Evolutionary conservation across 2,888 invertebrate genomes (phyloP).

Genomic region (Calliphora vomitoria): DNA sequence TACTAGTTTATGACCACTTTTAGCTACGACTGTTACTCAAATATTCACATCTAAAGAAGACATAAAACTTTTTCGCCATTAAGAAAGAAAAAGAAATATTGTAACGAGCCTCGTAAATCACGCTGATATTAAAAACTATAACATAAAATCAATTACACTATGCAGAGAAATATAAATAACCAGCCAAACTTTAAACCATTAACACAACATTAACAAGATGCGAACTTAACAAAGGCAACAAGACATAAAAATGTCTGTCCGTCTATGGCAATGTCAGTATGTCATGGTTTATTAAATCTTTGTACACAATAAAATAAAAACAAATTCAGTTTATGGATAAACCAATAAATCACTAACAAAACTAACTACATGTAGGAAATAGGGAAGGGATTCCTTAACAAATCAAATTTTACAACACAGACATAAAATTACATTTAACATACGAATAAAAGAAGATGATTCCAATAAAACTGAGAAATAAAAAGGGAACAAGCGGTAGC

Average conservation of each 20-base stretch:
- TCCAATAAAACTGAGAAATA: constrained; percentile 15
- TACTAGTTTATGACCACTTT: too few relatives aligned
- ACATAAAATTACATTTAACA: neutral
- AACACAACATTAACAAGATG: too few relatives aligned
- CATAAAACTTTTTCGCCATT: too few relatives aligned
- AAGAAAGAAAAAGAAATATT: too few relatives aligned
- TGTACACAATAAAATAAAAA: neutral
- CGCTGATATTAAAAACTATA: too few relatives aligned
- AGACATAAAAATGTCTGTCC: neutral
- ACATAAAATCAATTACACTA: too few relatives aligned
- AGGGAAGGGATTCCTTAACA: neutral
- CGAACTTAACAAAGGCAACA: neutral
- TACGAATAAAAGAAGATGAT: neutral
- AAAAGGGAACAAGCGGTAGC: constrained; percentile 24
- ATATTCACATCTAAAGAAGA: too few relatives aligned
- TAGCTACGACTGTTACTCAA: too few relatives aligned
- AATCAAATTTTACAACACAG: constrained; percentile 12
- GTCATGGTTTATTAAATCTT: constrained; percentile 46
- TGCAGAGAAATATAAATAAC: too few relatives aligned
- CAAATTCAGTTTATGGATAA: neutral
- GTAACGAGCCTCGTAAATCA: too few relatives aligned
- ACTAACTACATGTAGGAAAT: neutral
- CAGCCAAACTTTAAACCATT: too few relatives aligned
- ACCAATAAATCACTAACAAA: constrained; percentile 51
- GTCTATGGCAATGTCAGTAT: neutral